These are phyloP conservation scores for Peromyscus melanophrys DNA, from an alignment of 2,797 vertebrate species.

Conservation along the genomic window DNA sequence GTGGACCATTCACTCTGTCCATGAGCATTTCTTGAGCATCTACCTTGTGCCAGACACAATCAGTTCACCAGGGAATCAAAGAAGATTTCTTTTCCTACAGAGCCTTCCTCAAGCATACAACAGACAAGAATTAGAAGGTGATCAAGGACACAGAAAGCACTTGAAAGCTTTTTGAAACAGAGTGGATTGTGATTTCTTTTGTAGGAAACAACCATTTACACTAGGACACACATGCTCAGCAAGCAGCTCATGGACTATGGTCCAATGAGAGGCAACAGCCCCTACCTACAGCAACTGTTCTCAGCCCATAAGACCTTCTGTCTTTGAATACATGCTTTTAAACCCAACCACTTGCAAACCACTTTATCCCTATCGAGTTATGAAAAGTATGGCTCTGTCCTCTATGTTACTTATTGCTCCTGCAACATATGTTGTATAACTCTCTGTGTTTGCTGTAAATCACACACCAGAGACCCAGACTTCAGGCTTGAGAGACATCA, in stretches of 20 bases:
- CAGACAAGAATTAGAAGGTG: background rate
- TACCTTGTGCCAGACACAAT: background rate
- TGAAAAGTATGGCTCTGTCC: background rate
- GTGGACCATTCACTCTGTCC: background rate
- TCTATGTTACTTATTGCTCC: background rate
- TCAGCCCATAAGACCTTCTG: background rate
- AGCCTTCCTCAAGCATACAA: background rate
- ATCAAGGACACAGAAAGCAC: background rate
- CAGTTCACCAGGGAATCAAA: background rate
- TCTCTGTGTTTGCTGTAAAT: background rate
- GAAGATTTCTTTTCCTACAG: background rate
- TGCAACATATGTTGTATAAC: fast-evolving
- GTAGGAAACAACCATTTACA: background rate
- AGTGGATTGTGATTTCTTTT: background rate
- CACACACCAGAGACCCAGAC: background rate
- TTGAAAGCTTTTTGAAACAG: background rate
- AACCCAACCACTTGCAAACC: background rate
- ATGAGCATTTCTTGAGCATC: background rate
- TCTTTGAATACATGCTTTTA: background rate
- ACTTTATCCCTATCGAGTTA: background rate
- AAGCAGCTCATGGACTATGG: background rate
- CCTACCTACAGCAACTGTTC: fast-evolving
- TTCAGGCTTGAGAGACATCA: background rate
- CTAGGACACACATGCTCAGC: too few species aligned
- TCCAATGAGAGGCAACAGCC: background rate